Conservation (phyloP, 2,888 invertebrate species). For the Autographa pulchrina region DNA sequence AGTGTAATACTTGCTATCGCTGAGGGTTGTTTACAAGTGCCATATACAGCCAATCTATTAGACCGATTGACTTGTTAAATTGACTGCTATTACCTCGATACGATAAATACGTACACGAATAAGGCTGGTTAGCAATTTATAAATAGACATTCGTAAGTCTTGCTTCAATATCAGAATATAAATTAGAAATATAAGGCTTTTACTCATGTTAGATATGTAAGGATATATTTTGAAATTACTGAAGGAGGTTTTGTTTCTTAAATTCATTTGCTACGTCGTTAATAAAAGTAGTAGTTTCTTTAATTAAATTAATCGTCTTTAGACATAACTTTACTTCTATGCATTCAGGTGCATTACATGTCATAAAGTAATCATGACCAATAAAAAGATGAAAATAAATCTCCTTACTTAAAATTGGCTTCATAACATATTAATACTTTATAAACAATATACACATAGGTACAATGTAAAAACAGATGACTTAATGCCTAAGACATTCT, state of each 20-base stretch:
- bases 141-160: slow-evolving; percentile 32
- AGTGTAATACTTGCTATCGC: slow-evolving; percentile 59
- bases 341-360: too few relatives aligned
- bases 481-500: too few relatives aligned
- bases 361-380: too few relatives aligned
- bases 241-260: neutral
- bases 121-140: slow-evolving; percentile 24
- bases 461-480: too few relatives aligned
- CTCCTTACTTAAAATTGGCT: too few relatives aligned
- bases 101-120: slow-evolving; percentile 47
- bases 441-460: too few relatives aligned
- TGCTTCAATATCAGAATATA: slow-evolving; percentile 18
- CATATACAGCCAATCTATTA: slow-evolving; percentile 57
- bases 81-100: slow-evolving; percentile 49
- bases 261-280: too few relatives aligned
- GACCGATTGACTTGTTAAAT: slow-evolving; percentile 66
- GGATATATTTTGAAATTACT: slow-evolving; percentile 1
- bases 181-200: slow-evolving; percentile 30
- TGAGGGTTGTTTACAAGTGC: slow-evolving; percentile 65
- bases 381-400: too few relatives aligned
- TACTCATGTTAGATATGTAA: slow-evolving; percentile 12
- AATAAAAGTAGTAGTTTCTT: too few relatives aligned
- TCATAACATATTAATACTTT: too few relatives aligned
- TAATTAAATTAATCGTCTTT: too few relatives aligned
- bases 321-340: too few relatives aligned